Evolutionary conservation across 2,113 vertebrate species (phyloP).

Genomic region (Centropus unirufus): DNA sequence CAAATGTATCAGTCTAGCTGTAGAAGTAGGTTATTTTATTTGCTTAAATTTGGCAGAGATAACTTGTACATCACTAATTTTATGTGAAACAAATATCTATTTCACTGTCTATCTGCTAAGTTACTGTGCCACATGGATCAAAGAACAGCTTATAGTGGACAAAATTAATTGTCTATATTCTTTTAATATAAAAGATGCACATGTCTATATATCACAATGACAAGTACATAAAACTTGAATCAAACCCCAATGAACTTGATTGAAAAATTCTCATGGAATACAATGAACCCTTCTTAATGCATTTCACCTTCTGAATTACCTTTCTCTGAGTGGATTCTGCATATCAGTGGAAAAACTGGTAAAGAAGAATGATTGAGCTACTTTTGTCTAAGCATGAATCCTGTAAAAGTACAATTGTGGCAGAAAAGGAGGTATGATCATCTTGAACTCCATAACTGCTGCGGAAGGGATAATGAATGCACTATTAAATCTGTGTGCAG

Average conservation of each 20-base stretch:
- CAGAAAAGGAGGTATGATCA: neutral
- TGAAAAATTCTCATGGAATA: neutral
- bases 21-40: neutral
- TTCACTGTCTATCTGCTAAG: neutral
- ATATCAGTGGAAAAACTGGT: neutral
- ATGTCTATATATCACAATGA: neutral
- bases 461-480: neutral
- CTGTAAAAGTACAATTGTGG: neutral
- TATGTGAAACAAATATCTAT: neutral
- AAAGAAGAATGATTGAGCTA: neutral
- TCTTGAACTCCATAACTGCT: neutral
- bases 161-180: neutral
- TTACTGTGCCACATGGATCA: neutral
- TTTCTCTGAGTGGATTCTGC: neutral
- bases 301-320: neutral
- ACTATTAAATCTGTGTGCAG: neutral
- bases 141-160: neutral
- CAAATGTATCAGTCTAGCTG: neutral
- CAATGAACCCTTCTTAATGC: fast-evolving
- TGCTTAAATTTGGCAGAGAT: neutral
- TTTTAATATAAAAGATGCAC: neutral
- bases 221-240: neutral
- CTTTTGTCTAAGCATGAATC: neutral
- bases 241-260: neutral
- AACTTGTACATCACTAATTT: neutral